Evolutionary conservation across 2,888 invertebrate genomes (phyloP).

Genomic region (Cancer borealis): DNA sequence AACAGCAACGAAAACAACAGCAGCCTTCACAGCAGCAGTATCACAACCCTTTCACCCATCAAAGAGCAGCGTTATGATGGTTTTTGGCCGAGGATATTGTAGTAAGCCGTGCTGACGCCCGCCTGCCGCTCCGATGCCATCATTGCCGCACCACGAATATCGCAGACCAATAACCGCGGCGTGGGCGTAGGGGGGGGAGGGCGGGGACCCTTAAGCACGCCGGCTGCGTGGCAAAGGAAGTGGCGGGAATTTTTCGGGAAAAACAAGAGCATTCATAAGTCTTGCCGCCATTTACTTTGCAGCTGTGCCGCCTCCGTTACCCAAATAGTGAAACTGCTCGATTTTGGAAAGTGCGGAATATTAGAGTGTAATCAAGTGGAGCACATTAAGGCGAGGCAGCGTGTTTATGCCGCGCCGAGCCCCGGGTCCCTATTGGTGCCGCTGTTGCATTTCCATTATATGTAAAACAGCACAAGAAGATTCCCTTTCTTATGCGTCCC

Average conservation of each 20-base stretch:
- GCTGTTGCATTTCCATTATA: conserved; percentile 37
- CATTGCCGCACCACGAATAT: conserved; percentile 34
- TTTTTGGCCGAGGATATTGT: not conserved
- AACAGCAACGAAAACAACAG: not conserved
- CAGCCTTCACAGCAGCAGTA: not conserved
- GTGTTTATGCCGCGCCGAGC: not conserved
- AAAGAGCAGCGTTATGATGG: not conserved
- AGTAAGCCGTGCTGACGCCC: not conserved
- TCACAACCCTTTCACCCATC: not conserved
- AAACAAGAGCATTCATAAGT: conserved; percentile 37
- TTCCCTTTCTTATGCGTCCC: conserved; percentile 37
- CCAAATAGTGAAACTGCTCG: conserved; percentile 29
- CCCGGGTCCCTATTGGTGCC: not conserved
- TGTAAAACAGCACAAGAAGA: conserved; percentile 29
- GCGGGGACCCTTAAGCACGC: conserved; percentile 13
- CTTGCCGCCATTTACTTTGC: conserved; percentile 37
- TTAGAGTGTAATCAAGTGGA: conserved; percentile 40
- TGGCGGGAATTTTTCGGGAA: conserved; percentile 28
- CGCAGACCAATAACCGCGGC: conserved; percentile 28
- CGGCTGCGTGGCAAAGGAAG: conserved; percentile 40
- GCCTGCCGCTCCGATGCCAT: conserved; percentile 24
- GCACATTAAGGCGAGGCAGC: conserved; percentile 35
- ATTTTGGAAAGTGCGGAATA: conserved; percentile 37
- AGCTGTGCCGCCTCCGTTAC: conserved; percentile 37
- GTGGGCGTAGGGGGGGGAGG: not conserved